phyloP scores from a whole-genome alignment of 1,140 invertebrate species.

The Drosophila ananassae region DNA sequence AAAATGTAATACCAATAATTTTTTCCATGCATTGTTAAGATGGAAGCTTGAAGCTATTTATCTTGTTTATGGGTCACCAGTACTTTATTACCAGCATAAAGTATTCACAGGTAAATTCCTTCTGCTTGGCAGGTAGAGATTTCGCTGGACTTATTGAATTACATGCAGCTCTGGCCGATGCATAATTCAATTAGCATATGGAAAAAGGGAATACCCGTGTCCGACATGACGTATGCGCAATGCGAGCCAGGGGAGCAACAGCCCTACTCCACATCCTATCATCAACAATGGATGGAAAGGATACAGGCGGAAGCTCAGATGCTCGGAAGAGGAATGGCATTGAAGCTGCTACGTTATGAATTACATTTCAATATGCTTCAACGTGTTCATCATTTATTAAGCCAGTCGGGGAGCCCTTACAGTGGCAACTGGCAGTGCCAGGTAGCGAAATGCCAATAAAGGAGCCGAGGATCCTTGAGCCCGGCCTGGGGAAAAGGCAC shows the following conservation, averaged over 20 bases:
- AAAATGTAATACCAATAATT: no score
- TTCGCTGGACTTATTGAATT: slow-evolving; percentile 33
- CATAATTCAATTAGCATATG: slow-evolving; percentile 57
- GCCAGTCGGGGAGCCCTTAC: slow-evolving; percentile 22
- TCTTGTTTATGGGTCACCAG: not conserved
- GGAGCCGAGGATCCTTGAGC: slow-evolving; percentile 46
- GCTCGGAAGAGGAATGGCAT: slow-evolving; percentile 6
- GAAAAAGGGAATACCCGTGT: slow-evolving; percentile 27
- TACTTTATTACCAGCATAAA: not conserved
- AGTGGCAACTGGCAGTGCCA: slow-evolving; percentile 7
- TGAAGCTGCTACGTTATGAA: slow-evolving; percentile 67
- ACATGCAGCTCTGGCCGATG: slow-evolving; percentile 31
- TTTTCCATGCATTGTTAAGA: no score
- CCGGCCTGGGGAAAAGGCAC: slow-evolving; percentile 30
- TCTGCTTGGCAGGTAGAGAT: not conserved
- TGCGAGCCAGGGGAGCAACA: slow-evolving; percentile 3
- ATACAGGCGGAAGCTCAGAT: not conserved
- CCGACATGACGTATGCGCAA: slow-evolving; percentile 48
- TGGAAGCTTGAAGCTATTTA: not conserved
- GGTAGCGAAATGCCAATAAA: slow-evolving; percentile 54
- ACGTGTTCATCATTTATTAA: slow-evolving; percentile 79
- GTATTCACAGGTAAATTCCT: not conserved
- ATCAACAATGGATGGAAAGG: not conserved
- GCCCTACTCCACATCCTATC: not conserved
- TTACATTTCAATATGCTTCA: slow-evolving; percentile 81